phyloP scores from a whole-genome alignment of 2,888 invertebrate genomes.

The Leptogaster cylindrica region DNA sequence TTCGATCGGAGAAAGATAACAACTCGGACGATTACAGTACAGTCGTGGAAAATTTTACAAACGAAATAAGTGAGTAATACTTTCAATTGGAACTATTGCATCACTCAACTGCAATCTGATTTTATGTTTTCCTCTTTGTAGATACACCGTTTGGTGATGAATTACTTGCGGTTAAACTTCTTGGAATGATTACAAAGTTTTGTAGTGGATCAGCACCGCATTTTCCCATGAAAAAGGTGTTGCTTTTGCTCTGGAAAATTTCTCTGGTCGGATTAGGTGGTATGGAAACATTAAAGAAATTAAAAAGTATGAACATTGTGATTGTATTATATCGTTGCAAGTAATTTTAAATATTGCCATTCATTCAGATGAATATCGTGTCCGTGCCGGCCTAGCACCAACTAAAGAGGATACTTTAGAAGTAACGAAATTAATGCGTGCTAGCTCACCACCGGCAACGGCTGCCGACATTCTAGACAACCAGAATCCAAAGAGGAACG shows the following conservation, averaged over 20 bases:
- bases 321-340: slow-evolving; percentile 8
- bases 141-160: slow-evolving; percentile 73
- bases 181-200: slow-evolving; percentile 95
- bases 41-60: slow-evolving; percentile 66
- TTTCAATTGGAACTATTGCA: too few relatives aligned
- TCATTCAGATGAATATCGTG: slow-evolving; percentile 66
- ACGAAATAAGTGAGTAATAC: slow-evolving; percentile 64
- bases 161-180: slow-evolving; percentile 82
- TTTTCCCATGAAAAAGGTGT: slow-evolving; percentile 98
- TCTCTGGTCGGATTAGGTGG: slow-evolving; percentile 92
- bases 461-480: slow-evolving; percentile 88
- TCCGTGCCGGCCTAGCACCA: slow-evolving; percentile 74
- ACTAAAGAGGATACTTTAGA: slow-evolving; percentile 92
- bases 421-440: slow-evolving; percentile 91
- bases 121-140: slow-evolving; percentile 17
- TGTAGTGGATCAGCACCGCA: slow-evolving; percentile 96
- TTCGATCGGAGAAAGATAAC: slow-evolving; percentile 72
- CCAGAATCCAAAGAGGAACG: slow-evolving; percentile 79
- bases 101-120: too few relatives aligned
- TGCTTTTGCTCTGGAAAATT: slow-evolving; percentile 94
- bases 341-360: slow-evolving; percentile 1
- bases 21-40: slow-evolving; percentile 61
- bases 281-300: slow-evolving; percentile 78
- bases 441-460: slow-evolving; percentile 93
- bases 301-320: slow-evolving; percentile 66